Base-by-base conservation (phyloP, 2,888 invertebrate genomes). In the Hanleya hanleyi region DNA sequence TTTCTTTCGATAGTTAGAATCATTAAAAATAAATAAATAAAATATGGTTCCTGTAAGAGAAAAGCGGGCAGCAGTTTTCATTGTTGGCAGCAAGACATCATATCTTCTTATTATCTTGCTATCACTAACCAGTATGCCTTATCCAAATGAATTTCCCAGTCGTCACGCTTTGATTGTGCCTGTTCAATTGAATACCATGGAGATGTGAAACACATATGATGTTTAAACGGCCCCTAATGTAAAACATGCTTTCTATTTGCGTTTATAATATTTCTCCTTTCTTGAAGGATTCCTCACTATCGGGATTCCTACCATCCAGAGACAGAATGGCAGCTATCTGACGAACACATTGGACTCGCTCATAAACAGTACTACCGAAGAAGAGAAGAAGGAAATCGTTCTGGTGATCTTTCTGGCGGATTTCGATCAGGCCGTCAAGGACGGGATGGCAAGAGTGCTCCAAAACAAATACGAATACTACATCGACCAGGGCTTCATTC, bases 371-470 rank as follows among this genome's bases (percentile, higher is more conserved):
- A 88, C 90, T 5, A 78, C 84, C 5, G 75, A 73, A 0, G 77
- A 80, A 15, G 89, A 91, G 57, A 76, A 86, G 32, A 73, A 76
- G n/a, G 84, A 89, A 32, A 84, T 89, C 22, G 82, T 87, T 9
- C 85, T 91, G 49, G 83, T 91, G 4, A 84, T 91, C 22, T 88
- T 91, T 71, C 83, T 91, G 64, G 90, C 90, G n/a, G 91, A 91
- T 76, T 81, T 84, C 15, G 87, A 91, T 71, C 72, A 77, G 0
- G 77, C 75, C 0, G 78, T 83, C 75, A 86, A 85, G 71, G 33
- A 66, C 0, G 67, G 71, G 9, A 77, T 85, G 18, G 75, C 81
- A 5, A 51, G 69, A 0, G 64, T 75, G n/a, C 74, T 89, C 1
- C 61, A 66, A n/a, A 33, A 50, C 6, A 78, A 73, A 32, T 86